Base-by-base conservation (phyloP, 2,113 vertebrate species). In the Perca schrenkii region DNA sequence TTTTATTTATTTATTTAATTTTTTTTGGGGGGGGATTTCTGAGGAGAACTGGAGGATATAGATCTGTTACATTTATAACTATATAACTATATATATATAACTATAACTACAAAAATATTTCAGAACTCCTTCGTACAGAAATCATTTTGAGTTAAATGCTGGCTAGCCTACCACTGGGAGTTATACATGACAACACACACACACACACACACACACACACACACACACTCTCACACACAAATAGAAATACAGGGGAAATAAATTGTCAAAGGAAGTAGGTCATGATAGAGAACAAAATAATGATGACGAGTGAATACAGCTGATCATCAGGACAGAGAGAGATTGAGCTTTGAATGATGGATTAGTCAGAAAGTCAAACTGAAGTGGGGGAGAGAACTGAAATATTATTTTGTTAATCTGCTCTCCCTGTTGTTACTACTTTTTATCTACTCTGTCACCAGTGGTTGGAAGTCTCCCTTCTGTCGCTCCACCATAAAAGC, bases 261-360 rank as follows among this genome's bases (percentile, higher is more conserved):
- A 83, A 83, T 61, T 75, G 69, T 70, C 21, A 75, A 67, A 78
- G 74, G 87, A 89, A 81, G 68, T 83, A 61, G 83, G 83, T 86
- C 68, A 74, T 62, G 81, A 81, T 70, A 57, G 66, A 64, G 80
- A 84, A 72, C 16, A 84, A 76, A 68, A 73, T 80, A 68, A 73
- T 80, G 28, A 79, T 0, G 22, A 22, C 19, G 1, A 72, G 53
- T 58, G 57, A 62, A 46, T 74, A 19, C 71, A 82, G 67, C 25
- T 58, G 63, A 83, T 74, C 75, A 67, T 40, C 50, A 69, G 58
- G 49, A 63, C 17, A 46, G 62, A 77, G 47, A 74, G 50, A 73
- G 68, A 66, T 21, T 73, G 56, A 77, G 78, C 21, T 67, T 8
- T 61, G 63, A 28, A 78, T 63, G 49, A 82, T 68, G 68, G 74